These are phyloP conservation scores for Peucedramus taeniatus DNA, from an alignment of 2,113 vertebrate species.

Conservation along the genomic window DNA sequence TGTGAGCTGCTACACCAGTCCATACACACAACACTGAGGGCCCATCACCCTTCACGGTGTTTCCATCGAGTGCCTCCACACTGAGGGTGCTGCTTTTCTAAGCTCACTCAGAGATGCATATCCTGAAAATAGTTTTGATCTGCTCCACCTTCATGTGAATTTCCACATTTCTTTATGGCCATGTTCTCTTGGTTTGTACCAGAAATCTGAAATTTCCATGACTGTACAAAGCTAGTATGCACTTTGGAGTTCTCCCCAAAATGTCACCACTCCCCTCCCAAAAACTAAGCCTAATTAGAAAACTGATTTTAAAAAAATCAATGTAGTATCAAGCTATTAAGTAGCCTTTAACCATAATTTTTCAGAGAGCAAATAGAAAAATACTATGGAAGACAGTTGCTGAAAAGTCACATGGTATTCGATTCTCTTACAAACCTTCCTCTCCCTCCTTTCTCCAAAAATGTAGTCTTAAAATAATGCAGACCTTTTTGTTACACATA, in stretches of 20 bases:
- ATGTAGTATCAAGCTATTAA: neutral
- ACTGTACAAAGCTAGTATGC: neutral
- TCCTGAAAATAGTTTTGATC: neutral
- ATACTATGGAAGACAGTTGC: neutral
- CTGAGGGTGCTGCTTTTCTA: neutral
- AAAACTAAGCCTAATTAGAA: neutral
- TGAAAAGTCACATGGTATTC: neutral
- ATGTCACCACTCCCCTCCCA: neutral
- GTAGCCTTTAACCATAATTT: neutral
- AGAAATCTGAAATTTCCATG: neutral
- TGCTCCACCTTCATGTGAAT: neutral
- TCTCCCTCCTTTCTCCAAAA: neutral
- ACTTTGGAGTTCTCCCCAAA: neutral
- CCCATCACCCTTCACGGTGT: neutral
- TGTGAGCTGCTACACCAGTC: neutral
- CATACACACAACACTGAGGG: fast-evolving
- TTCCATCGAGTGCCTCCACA: neutral
- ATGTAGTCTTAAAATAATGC: neutral
- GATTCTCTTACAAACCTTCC: fast-evolving
- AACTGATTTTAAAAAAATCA: neutral
- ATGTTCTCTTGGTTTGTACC: neutral
- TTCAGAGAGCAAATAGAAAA: neutral
- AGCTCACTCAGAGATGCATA: neutral
- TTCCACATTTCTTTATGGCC: neutral
- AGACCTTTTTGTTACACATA: neutral